Conservation (phyloP, 1,140 invertebrate species). For the Gyrodactylus bullatarudis region DNA sequence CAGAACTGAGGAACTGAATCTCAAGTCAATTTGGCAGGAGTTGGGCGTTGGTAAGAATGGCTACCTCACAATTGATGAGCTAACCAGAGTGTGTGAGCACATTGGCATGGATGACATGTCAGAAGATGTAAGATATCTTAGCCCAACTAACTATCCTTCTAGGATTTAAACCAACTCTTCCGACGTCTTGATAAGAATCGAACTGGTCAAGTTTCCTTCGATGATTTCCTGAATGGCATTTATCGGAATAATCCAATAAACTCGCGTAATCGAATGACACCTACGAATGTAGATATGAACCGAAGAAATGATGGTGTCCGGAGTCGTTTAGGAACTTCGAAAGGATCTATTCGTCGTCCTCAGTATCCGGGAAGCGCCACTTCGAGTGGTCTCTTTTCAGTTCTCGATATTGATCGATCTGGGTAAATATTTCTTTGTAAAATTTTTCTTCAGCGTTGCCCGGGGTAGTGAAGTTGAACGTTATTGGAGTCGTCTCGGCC, state of each 20-base stretch:
- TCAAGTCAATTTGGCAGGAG: constrained; percentile 26
- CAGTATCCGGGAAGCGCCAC: neutral
- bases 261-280: neutral
- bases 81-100: constrained; percentile 27
- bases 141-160: neutral
- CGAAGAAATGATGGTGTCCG: neutral
- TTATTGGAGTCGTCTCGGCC: neutral
- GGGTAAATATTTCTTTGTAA: neutral
- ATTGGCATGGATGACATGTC: constrained; percentile 29
- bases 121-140: constrained; percentile 21
- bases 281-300: too few species aligned
- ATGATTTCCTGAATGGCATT: constrained; percentile 29
- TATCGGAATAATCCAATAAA: constrained; percentile 21
- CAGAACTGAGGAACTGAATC: constrained; percentile 16
- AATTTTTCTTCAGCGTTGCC: neutral
- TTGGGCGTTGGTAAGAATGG: constrained; percentile 28
- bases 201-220: constrained; percentile 31
- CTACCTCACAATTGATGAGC: constrained; percentile 26
- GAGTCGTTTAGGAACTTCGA: neutral
- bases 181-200: constrained; percentile 29
- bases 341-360: neutral
- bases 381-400: neutral
- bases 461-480: neutral
- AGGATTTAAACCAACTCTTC: constrained; percentile 30
- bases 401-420: neutral